Percentiles rank a stretch among this genome's conserved stretches.
phyloP scores from a whole-genome alignment of 2,888 invertebrate genomes.

The Thymelicus sylvestris region DNA sequence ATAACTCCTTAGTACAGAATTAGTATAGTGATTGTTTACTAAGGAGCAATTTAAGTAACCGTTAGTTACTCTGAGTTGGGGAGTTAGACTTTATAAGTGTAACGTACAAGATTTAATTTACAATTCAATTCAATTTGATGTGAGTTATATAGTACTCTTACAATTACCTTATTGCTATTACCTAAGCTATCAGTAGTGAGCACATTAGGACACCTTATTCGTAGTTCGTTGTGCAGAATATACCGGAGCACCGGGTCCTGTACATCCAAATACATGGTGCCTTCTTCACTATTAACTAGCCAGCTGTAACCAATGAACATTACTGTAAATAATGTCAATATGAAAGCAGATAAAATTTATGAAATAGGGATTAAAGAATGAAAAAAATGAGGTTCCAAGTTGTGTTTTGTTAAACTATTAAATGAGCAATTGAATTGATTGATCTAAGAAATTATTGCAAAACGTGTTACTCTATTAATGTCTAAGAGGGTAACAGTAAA shows the following conservation, averaged over 20 bases:
- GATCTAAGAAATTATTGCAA: too few species aligned
- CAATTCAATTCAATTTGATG: background rate
- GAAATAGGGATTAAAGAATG: background rate
- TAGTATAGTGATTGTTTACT: too few species aligned
- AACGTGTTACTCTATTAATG: too few species aligned
- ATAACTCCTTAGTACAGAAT: too few species aligned
- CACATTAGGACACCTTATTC: slow-evolving; percentile 77
- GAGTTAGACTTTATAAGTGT: too few species aligned
- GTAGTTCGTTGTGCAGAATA: slow-evolving; percentile 85
- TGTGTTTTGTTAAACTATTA: too few species aligned
- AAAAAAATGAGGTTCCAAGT: too few species aligned
- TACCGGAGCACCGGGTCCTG: slow-evolving; percentile 80
- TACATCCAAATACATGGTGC: slow-evolving; percentile 69
- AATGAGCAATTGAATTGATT: too few species aligned
- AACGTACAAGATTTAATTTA: too few species aligned
- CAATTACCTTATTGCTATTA: slow-evolving; percentile 80
- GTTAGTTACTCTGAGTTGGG: too few species aligned
- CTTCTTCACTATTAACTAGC: slow-evolving; percentile 61
- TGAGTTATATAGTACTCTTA: slow-evolving; percentile 9
- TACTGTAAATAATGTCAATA: background rate
- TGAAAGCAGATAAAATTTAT: background rate
- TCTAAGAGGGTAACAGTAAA: too few species aligned
- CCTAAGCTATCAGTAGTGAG: slow-evolving; percentile 80
- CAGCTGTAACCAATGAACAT: slow-evolving; percentile 60
- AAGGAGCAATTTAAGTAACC: too few species aligned